Evolutionary conservation across 1,140 invertebrate species (phyloP).

Genomic region (Anadara kagoshimensis): DNA sequence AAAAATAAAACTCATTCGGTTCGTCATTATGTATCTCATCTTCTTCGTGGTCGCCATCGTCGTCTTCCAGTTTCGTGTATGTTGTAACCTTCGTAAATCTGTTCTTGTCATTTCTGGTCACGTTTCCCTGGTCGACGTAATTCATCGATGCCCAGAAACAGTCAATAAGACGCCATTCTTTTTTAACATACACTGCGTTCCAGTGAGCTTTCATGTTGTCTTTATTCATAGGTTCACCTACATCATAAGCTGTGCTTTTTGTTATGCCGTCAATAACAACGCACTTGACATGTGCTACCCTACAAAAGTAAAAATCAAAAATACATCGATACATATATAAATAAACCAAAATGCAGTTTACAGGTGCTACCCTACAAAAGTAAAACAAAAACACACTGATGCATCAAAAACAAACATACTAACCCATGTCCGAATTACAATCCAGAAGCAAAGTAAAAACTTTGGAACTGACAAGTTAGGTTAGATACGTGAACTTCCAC

Average conservation of each 20-base stretch:
- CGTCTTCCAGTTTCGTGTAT: not conserved
- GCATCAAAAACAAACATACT: too few relatives aligned
- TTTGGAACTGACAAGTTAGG: too few relatives aligned
- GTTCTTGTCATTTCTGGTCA: constrained; percentile 5
- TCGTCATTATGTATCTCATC: constrained; percentile 43
- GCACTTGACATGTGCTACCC: constrained; percentile 49
- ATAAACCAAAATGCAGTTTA: too few relatives aligned
- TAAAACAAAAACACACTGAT: too few relatives aligned
- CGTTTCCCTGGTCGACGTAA: constrained; percentile 14
- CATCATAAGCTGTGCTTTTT: constrained; percentile 52
- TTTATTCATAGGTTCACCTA: constrained; percentile 47
- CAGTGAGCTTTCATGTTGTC: constrained; percentile 51
- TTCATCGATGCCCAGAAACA: constrained; percentile 49
- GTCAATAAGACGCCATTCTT: constrained; percentile 55
- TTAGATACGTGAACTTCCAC: too few relatives aligned
- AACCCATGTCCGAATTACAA: too few relatives aligned
- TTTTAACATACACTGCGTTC: constrained; percentile 57
- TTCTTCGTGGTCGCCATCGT: not conserved
- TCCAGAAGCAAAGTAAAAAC: too few relatives aligned
- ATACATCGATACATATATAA: not conserved
- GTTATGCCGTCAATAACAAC: constrained; percentile 52
- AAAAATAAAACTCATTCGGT: constrained; percentile 72
- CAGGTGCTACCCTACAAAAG: too few relatives aligned
- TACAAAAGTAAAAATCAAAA: constrained; percentile 12
- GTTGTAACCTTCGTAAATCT: not conserved